A percentile compares a stretch with the other conserved stretches of the same genome.
These are phyloP conservation scores for Dolichoris vasculosae DNA, from an alignment of 1,140 invertebrate genomes.

Conservation along the genomic window DNA sequence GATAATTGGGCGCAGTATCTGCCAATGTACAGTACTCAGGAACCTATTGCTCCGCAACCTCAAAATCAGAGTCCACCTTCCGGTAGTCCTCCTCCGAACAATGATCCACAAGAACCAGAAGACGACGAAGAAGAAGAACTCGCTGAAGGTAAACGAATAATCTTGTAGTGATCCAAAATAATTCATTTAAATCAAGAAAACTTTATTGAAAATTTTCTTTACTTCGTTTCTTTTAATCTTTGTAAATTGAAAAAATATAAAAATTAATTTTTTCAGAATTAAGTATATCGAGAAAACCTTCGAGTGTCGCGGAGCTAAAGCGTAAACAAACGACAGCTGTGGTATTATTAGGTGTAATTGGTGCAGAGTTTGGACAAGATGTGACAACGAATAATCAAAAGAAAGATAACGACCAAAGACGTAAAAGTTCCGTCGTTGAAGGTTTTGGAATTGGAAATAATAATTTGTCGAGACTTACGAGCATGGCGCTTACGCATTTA, in stretches of 20 bases:
- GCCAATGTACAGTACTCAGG: conserved; percentile 85
- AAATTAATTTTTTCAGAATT: conserved; percentile 66
- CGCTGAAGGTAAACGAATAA: conserved; percentile 68
- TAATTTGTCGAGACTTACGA: conserved; percentile 92
- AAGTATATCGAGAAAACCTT: conserved; percentile 83
- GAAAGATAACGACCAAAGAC: conserved; percentile 77
- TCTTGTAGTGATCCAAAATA: no score
- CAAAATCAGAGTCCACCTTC: conserved; percentile 69
- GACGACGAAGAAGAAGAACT: conserved; percentile 89
- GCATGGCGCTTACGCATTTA: conserved; percentile 94
- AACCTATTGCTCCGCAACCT: conserved; percentile 71
- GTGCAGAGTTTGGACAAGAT: conserved; percentile 97
- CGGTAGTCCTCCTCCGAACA: conserved; percentile 66
- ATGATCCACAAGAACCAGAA: conserved; percentile 80
- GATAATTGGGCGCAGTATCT: conserved; percentile 97
- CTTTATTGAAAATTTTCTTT: no score
- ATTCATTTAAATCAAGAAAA: no score
- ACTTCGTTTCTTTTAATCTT: neutral
- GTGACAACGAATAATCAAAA: conserved; percentile 81
- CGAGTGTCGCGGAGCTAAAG: conserved; percentile 89
- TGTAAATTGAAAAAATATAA: neutral
- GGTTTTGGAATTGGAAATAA: conserved; percentile 94
- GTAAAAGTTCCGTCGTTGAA: conserved; percentile 90
- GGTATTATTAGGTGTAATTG: conserved; percentile 96
- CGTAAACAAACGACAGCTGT: conserved; percentile 98